Conservation (phyloP, 2,797 vertebrate genomes). For the Zalophus californianus region DNA sequence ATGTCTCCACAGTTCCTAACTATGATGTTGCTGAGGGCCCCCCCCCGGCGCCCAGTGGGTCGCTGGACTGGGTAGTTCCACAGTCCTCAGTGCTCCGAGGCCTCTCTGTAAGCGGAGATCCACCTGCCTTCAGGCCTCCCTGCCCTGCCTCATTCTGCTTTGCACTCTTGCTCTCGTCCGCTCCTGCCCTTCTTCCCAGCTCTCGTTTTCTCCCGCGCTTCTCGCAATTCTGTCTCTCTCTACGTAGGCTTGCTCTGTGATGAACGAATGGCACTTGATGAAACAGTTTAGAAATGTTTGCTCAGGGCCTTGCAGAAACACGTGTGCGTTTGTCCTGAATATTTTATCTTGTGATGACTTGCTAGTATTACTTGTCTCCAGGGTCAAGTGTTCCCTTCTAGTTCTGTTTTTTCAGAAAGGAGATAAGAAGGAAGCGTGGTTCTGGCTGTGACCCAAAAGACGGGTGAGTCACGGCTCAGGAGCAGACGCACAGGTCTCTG, state of each 20-base stretch:
- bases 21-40: not conserved
- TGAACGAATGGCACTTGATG: slow-evolving; percentile 35
- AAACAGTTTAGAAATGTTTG: slow-evolving; percentile 34
- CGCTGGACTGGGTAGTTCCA: not conserved
- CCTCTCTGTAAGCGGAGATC: accelerated
- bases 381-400: slow-evolving; percentile 56
- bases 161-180: not conserved
- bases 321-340: not conserved
- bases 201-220: not conserved
- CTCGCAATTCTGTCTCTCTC: not conserved
- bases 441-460: slow-evolving; percentile 35
- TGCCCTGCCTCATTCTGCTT: too few relatives aligned
- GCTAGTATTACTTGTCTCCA: slow-evolving; percentile 23
- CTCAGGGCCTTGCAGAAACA: slow-evolving; percentile 9
- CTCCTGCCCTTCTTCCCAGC: not conserved
- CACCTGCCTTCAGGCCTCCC: not conserved
- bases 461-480: slow-evolving; percentile 45
- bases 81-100: not conserved
- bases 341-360: slow-evolving; percentile 46
- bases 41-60: not conserved
- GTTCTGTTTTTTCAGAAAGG: slow-evolving; percentile 68
- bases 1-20: not conserved
- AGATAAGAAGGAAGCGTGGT: slow-evolving; percentile 28
- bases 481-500: slow-evolving; percentile 7
- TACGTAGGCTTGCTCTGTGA: not conserved